phyloP scores from a whole-genome alignment of 2,797 vertebrate genomes.

The Neosilurus mollespiculum region DNA sequence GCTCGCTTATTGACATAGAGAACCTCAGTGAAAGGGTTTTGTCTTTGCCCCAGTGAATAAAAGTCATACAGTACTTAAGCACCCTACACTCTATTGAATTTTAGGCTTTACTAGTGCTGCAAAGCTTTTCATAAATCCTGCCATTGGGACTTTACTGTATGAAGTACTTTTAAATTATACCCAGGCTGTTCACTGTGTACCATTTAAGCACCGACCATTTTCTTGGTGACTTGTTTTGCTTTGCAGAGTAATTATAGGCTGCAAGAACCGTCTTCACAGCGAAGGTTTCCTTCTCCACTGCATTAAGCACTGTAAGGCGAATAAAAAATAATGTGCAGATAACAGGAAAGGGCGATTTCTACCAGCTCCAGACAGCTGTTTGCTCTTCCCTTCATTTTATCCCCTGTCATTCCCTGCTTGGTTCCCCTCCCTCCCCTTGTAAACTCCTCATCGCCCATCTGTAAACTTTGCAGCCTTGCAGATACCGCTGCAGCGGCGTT shows the following conservation, averaged over 20 bases:
- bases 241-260: slow-evolving; percentile 30
- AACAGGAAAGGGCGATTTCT: slow-evolving; percentile 6
- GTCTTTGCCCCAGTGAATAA: not conserved
- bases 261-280: not conserved
- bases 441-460: slow-evolving; percentile 19
- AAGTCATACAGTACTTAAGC: not conserved
- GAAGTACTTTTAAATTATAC: slow-evolving; percentile 23
- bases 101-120: not conserved
- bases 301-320: not conserved
- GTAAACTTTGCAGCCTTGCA: slow-evolving; percentile 28
- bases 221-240: slow-evolving; percentile 31
- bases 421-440: slow-evolving; percentile 1
- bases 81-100: not conserved
- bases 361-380: not conserved
- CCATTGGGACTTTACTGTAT: slow-evolving; percentile 17
- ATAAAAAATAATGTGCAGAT: not conserved
- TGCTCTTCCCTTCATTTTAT: slow-evolving; percentile 10
- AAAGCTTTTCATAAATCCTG: not conserved
- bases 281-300: not conserved
- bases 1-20: slow-evolving; percentile 29
- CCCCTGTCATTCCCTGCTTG: slow-evolving; percentile 21
- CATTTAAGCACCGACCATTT: slow-evolving; percentile 23
- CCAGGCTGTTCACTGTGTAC: slow-evolving; percentile 16
- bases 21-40: slow-evolving; percentile 35
- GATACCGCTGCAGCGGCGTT: not conserved